Conservation (phyloP, 2,888 invertebrate species). For the Trissolcus japonicus region DNA sequence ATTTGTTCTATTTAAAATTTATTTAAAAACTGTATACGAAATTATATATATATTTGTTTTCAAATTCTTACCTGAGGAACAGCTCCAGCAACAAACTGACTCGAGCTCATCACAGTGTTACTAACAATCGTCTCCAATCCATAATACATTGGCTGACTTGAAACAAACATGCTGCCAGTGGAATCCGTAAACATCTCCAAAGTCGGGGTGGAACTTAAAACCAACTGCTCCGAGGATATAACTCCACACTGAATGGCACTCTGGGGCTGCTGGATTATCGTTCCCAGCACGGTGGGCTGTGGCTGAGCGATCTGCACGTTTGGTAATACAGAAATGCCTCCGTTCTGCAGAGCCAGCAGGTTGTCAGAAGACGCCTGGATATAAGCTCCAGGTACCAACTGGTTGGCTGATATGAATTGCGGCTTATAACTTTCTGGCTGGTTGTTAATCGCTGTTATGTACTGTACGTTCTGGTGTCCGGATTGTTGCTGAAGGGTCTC, state of each 20-base stretch:
- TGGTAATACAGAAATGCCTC: conserved; percentile 72
- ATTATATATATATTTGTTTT: no score
- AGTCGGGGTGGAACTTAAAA: conserved; percentile 81
- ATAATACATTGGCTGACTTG: conserved; percentile 87
- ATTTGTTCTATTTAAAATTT: background rate
- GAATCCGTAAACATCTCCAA: conserved; percentile 81
- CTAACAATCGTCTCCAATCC: conserved; percentile 91
- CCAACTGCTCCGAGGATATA: conserved; percentile 79
- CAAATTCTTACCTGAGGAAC: conserved; percentile 80
- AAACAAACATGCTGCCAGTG: conserved; percentile 74
- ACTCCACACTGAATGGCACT: conserved; percentile 78
- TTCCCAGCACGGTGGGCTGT: conserved; percentile 72
- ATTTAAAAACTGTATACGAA: no score
- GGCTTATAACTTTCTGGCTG: conserved; percentile 76
- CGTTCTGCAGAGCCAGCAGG: conserved; percentile 70
- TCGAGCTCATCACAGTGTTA: conserved; percentile 93
- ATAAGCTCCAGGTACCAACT: conserved; percentile 71
- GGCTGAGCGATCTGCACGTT: conserved; percentile 71
- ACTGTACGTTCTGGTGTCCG: conserved; percentile 83
- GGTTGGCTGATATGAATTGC: conserved; percentile 71
- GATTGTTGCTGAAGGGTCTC: conserved; percentile 84
- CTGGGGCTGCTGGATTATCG: conserved; percentile 77
- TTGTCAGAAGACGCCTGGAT: conserved; percentile 72
- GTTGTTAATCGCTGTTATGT: conserved; percentile 84
- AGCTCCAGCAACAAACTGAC: conserved; percentile 88